phyloP scores from a whole-genome alignment of 2,113 vertebrate genomes.

The Scalopus aquaticus region DNA sequence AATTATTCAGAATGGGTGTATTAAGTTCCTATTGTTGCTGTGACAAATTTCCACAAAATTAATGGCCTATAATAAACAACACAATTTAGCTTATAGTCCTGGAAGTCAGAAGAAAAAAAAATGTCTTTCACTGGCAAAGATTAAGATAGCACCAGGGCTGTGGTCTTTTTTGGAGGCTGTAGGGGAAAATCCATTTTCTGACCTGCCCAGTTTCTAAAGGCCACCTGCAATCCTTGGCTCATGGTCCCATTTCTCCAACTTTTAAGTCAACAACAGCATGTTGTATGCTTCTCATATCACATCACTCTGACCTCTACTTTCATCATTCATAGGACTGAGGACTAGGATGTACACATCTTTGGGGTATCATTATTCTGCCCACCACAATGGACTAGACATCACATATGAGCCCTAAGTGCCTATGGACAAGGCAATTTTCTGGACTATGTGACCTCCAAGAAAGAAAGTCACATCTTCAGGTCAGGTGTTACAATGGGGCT shows the following conservation, averaged over 20 bases:
- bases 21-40: not conserved
- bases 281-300: not conserved
- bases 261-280: not conserved
- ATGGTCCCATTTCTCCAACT: not conserved
- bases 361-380: not conserved
- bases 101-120: not conserved
- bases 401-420: not conserved
- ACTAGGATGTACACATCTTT: not conserved
- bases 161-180: not conserved
- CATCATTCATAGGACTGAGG: not conserved
- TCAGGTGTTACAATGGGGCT: not conserved
- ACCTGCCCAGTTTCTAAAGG: not conserved
- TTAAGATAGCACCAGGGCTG: not conserved
- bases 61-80: not conserved
- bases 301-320: not conserved
- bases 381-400: not conserved
- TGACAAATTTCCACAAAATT: not conserved
- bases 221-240: not conserved
- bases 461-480: not conserved
- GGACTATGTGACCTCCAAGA: not conserved
- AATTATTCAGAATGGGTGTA: fast-evolving
- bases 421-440: not conserved
- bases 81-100: not conserved
- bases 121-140: not conserved
- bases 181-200: not conserved